Evolutionary conservation across 2,888 invertebrate genomes (phyloP).

Genomic region (Ectemnius lituratus): DNA sequence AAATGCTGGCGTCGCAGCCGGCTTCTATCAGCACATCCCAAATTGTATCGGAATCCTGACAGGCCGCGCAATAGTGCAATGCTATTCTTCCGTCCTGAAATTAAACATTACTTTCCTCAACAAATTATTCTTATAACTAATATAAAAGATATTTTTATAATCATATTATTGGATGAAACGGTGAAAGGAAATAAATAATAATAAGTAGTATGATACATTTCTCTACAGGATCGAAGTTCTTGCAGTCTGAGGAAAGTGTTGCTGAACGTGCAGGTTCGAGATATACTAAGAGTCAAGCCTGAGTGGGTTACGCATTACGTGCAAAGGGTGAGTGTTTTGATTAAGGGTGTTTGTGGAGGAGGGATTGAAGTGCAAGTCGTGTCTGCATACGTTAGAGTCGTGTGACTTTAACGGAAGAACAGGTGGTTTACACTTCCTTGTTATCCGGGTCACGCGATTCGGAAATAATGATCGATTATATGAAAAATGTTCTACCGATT

Average conservation of each 20-base stretch:
- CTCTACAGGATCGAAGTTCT: too few relatives aligned
- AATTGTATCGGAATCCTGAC: slow-evolving; percentile 80
- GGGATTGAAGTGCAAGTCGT: too few relatives aligned
- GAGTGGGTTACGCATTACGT: slow-evolving; percentile 19
- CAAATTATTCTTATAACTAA: slow-evolving; percentile 7
- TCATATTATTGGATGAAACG: too few relatives aligned
- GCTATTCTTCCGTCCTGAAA: slow-evolving; percentile 84
- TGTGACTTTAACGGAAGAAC: slow-evolving; percentile 60
- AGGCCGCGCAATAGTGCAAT: slow-evolving; percentile 83
- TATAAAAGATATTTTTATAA: slow-evolving; percentile 14
- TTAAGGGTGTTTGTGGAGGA: slow-evolving; percentile 9
- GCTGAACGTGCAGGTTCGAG: background rate
- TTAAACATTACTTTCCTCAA: background rate
- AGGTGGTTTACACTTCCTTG: slow-evolving; percentile 71
- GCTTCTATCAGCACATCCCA: slow-evolving; percentile 82
- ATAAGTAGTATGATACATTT: background rate
- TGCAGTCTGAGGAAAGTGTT: too few relatives aligned
- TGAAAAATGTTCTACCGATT: slow-evolving; percentile 46
- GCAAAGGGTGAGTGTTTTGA: slow-evolving; percentile 21
- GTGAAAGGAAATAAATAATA: background rate
- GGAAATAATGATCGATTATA: slow-evolving; percentile 38
- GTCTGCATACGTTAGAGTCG: slow-evolving; percentile 25
- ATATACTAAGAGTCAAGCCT: background rate
- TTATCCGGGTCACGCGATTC: slow-evolving; percentile 68
- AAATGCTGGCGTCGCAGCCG: slow-evolving; percentile 82